Percentiles rank a stretch among this genome's conserved stretches.
These are phyloP conservation scores for Athene cunicularia DNA, from an alignment of 2,113 vertebrate species.

Conservation along the genomic window DNA sequence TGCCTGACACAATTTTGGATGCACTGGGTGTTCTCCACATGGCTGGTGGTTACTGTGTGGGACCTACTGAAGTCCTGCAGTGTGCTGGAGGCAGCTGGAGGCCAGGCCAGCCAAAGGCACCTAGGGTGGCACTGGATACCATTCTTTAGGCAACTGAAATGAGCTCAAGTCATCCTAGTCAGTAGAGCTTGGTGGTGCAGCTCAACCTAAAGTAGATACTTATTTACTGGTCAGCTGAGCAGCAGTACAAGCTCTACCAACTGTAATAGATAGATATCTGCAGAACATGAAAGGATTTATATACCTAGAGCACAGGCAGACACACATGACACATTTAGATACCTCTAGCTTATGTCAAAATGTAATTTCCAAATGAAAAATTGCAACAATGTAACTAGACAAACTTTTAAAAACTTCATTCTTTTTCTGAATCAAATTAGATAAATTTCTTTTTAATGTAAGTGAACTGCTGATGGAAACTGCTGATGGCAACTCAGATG, in stretches of 20 bases:
- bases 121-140: not conserved
- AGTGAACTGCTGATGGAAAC: not conserved
- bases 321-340: not conserved
- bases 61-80: not conserved
- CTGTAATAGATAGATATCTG: not conserved
- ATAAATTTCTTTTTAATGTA: not conserved
- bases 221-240: not conserved
- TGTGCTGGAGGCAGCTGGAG: not conserved
- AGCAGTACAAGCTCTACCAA: not conserved
- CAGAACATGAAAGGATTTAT: not conserved
- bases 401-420: not conserved
- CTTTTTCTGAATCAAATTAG: not conserved
- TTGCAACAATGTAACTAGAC: not conserved
- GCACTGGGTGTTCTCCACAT: not conserved
- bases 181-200: not conserved
- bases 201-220: not conserved
- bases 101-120: not conserved
- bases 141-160: not conserved
- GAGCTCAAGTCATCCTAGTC: not conserved
- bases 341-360: not conserved
- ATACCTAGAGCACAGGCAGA: not conserved
- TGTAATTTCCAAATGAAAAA: not conserved
- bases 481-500: not conserved
- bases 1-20: not conserved
- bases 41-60: not conserved